A percentile compares a stretch with the other conserved stretches of the same genome.
Evolutionary conservation across 2,113 vertebrate species (phyloP).

Genomic region (Pseudopodoces humilis): DNA sequence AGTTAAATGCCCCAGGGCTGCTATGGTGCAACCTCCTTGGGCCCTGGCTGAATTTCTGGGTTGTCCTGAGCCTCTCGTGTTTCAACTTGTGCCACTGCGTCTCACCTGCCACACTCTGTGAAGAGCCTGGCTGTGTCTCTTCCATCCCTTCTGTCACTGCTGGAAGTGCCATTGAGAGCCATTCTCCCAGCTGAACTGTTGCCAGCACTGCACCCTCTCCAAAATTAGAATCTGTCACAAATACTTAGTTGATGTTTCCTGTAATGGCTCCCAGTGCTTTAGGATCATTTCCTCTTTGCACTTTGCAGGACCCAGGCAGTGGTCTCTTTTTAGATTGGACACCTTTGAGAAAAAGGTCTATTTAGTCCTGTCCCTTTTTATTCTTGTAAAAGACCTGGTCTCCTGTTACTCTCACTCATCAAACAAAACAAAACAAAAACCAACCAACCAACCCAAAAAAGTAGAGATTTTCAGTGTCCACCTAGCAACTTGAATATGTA

Average conservation of each 20-base stretch:
- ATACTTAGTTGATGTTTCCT: background rate
- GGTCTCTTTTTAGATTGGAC: background rate
- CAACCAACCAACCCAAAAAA: background rate
- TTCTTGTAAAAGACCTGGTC: background rate
- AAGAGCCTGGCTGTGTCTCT: background rate
- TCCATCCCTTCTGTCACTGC: background rate
- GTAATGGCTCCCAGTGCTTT: background rate
- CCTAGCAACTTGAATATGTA: background rate
- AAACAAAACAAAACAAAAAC: too few relatives aligned
- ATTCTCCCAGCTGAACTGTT: background rate
- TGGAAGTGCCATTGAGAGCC: background rate
- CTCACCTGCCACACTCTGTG: background rate
- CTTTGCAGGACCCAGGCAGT: background rate
- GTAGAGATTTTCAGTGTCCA: background rate
- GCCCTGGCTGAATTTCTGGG: accelerated
- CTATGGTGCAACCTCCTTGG: accelerated
- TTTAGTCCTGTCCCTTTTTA: background rate
- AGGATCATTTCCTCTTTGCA: background rate
- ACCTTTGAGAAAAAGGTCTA: background rate
- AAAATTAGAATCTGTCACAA: background rate
- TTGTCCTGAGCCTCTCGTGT: background rate
- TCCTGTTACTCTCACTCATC: background rate
- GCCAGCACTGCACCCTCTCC: background rate
- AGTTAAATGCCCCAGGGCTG: accelerated
- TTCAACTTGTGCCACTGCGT: background rate